Base-by-base conservation (phyloP, 2,113 vertebrate species). In the Perca fluviatilis region DNA sequence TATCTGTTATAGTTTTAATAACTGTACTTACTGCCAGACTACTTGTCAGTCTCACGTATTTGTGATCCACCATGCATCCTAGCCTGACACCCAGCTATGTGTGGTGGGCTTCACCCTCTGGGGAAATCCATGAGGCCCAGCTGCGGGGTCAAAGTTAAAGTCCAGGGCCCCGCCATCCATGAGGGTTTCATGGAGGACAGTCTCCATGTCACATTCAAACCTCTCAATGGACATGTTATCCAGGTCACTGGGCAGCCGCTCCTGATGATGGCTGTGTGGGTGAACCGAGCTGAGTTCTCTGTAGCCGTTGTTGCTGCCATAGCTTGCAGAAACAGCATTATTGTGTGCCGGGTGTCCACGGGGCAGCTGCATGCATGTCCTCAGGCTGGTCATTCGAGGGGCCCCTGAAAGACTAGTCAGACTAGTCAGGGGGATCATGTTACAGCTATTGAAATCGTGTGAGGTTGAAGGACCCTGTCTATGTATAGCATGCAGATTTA, bases 81-180 rank as follows among this genome's bases (percentile, higher is more conserved):
- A 99, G 87, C 98, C 97, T 49, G 98, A 98, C 91, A 98, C 97
- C 98, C 98, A 99, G 95, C 95, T 98, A 81, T 98, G 97, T 60
- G 97, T 97, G 76, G 95, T 97, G 21, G 96, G 97, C 95, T 98
- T 99, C 88, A 98, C 97, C 50, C 97, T 96, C 86, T 97, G 97
- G 1, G 96, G 92, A 94, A 98, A 99, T 90, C 95, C 96, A 94
- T 98, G 97, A 91, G 96, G 94, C 85, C 95, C 95, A 77, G 96
- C 93, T 88, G 97, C 94, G 56, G 93, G 97, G 93, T 99, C 98
- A 92, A 99, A 99, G 92, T 99, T 99, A 95, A 99, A 99, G 95
- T 99, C 98, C 94, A 99, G 95, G 0, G 96, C 97, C 49, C 97
- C 98, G 66, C 96, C 98, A 73, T 99, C 98, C 98, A 99, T 99